phyloP scores from a whole-genome alignment of 2,797 vertebrate species.

The Phalanger gymnotis region DNA sequence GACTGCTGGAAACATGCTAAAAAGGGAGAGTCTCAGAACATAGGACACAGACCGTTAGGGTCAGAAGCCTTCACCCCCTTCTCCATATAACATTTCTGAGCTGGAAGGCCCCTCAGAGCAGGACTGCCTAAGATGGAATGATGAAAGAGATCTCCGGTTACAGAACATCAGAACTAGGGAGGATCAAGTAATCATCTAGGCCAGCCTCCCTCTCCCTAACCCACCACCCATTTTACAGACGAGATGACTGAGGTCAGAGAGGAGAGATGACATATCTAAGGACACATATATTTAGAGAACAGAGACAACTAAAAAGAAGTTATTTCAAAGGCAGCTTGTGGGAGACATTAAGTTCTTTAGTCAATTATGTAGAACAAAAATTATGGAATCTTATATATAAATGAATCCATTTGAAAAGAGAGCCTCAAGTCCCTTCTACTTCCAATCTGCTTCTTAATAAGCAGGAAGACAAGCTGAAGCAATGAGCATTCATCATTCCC shows the following conservation, averaged over 20 bases:
- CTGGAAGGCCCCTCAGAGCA: neutral
- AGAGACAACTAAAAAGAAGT: neutral
- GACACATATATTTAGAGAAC: neutral
- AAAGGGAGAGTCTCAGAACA: neutral
- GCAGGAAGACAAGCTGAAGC: slow-evolving; percentile 48
- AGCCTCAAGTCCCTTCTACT: slow-evolving; percentile 57
- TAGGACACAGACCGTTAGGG: neutral
- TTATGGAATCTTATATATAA: neutral
- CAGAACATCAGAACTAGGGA: neutral
- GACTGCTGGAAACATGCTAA: neutral
- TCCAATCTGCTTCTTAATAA: slow-evolving; percentile 61
- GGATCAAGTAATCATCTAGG: neutral
- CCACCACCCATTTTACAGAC: neutral
- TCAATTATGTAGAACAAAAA: neutral
- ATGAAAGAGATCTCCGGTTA: neutral
- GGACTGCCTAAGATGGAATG: neutral
- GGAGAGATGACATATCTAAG: neutral
- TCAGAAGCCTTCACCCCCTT: neutral
- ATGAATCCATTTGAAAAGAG: slow-evolving; percentile 47
- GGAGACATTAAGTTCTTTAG: slow-evolving; percentile 8
- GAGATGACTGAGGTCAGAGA: neutral
- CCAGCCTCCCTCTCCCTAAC: neutral
- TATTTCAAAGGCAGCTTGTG: neutral
- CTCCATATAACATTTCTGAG: neutral
- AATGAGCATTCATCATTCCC: neutral